Conservation (phyloP, 2,888 invertebrate genomes). For the Elmis aenea region DNA sequence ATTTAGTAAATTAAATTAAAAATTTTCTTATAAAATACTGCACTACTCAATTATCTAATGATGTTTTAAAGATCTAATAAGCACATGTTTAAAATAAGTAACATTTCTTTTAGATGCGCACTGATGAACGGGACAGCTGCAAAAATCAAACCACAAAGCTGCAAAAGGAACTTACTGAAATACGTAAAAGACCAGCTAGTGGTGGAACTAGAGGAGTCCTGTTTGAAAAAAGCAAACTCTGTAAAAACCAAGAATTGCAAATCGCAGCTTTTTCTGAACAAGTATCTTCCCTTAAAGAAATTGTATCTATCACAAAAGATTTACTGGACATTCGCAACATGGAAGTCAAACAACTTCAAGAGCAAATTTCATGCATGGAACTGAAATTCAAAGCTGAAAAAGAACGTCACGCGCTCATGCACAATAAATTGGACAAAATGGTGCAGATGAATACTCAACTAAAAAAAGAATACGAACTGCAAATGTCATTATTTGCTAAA, state of each 20-base stretch:
- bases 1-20: no score
- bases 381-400: constrained; percentile 66
- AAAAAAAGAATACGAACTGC: constrained; percentile 72
- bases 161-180: constrained; percentile 39
- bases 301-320: constrained; percentile 76
- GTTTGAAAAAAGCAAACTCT: constrained; percentile 71
- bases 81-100: no score
- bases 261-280: constrained; percentile 67
- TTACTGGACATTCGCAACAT: constrained; percentile 71
- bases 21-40: no score
- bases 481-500: constrained; percentile 65
- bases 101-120: constrained; percentile 50
- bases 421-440: constrained; percentile 67
- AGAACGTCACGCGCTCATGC: constrained; percentile 62
- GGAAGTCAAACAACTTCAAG: constrained; percentile 68
- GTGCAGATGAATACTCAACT: constrained; percentile 69
- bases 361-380: constrained; percentile 65
- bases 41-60: no score
- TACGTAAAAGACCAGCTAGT: constrained; percentile 30
- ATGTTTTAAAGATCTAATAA: no score
- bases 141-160: constrained; percentile 31
- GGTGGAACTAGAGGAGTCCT: constrained; percentile 66
- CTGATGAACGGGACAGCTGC: constrained; percentile 49
- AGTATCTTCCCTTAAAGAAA: constrained; percentile 73
- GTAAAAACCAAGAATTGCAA: constrained; percentile 74